Base-by-base conservation (phyloP, 2,113 vertebrate species). In the Columba janthina region DNA sequence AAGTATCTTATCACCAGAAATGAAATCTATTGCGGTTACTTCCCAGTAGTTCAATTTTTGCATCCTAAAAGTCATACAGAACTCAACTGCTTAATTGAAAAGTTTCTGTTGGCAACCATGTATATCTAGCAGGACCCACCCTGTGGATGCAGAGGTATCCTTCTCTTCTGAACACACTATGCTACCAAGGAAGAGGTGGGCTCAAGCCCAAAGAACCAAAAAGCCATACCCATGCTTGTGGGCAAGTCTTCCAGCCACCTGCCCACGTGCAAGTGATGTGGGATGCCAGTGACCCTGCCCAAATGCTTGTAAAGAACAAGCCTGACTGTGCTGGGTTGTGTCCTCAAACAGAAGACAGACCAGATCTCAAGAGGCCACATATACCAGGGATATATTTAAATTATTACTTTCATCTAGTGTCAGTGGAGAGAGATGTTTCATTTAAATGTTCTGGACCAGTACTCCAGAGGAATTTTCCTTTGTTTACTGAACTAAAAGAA, bases 221-320 rank as follows among this genome's bases (percentile, higher is more conserved):
- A 86, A 67, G 10, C n/a, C 31, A 15, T 18, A 29, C 12, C 7
- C 3, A 22, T 32, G 34, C 48, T 36, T 29, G 9, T 6, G 21
- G 66, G 25, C 8, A 79, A 62, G 12, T 25, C 34, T 74, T 69
- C 21, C 36, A 64, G 72, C 42, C 14, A 14, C 20, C 24, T 57
- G 12, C 12, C 9, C 15, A 10, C 29, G 18, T 4, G 7, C 15
- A 34, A 40, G 57, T 28, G 29, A 34, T 8, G 3, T 25, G 36
- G 53, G 58, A 51, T 26, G 28, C 48, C 77, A 34, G 46, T 73
- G 54, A 61, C 19, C 40, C 34, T 34, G 29, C 14, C 48, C 20
- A 12, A 9, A 31, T 0, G 0, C 9, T 61, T 72, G 34, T 28
- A 20, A 69, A 53, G 36, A 69, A 53, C 0, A 1, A 78, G 21